These are phyloP conservation scores for Meloidogyne chitwoodi DNA, from an alignment of 1,140 invertebrate species.

Conservation along the genomic window DNA sequence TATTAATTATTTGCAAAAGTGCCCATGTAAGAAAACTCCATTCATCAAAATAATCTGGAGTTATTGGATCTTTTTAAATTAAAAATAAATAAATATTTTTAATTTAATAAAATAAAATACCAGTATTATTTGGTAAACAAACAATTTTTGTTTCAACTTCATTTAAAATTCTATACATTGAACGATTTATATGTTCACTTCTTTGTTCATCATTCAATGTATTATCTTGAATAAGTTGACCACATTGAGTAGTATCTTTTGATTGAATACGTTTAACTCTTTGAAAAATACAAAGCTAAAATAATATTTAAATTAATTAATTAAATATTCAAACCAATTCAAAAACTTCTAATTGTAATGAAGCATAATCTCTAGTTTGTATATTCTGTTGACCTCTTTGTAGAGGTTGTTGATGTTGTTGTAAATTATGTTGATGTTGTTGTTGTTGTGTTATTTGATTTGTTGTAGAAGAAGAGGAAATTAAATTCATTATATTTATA, in stretches of 20 bases:
- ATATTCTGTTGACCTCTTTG: not conserved
- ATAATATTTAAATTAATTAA: not conserved
- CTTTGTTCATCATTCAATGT: constrained; percentile 37
- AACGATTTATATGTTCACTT: constrained; percentile 40
- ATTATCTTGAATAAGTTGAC: constrained; percentile 15
- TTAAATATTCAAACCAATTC: constrained; percentile 21
- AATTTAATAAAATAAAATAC: not conserved
- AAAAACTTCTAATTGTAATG: constrained; percentile 29
- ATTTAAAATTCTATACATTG: constrained; percentile 42
- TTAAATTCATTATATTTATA: not conserved
- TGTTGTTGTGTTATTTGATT: not conserved
- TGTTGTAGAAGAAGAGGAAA: not conserved
- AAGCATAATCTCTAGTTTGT: not conserved
- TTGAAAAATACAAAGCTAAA: constrained; percentile 38
- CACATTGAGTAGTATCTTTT: constrained; percentile 38
- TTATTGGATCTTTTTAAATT: constrained; percentile 27
- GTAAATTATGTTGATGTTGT: not conserved
- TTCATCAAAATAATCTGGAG: constrained; percentile 38
- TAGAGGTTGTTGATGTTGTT: not conserved
- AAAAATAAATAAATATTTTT: not conserved
- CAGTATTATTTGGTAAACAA: constrained; percentile 24
- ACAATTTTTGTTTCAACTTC: constrained; percentile 40
- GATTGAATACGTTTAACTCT: constrained; percentile 38
- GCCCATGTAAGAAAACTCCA: constrained; percentile 45
- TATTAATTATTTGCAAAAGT: constrained; percentile 42